A percentile compares a stretch with the other conserved stretches of the same genome.
Conservation (phyloP, 1,140 invertebrate genomes). For the Anadara kagoshimensis region DNA sequence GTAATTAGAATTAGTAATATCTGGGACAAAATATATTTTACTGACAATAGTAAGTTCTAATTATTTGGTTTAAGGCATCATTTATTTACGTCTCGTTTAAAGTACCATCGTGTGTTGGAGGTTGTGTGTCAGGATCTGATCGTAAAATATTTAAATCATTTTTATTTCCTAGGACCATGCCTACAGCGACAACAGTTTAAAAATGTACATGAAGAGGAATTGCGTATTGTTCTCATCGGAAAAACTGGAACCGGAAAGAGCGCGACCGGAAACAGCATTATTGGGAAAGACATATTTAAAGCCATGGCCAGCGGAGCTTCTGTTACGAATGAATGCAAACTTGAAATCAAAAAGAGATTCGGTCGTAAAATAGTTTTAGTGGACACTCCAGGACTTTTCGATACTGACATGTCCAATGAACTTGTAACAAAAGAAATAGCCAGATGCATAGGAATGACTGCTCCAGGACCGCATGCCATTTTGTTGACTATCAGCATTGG, state of each 20-base stretch:
- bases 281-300: conserved; percentile 10
- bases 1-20: too few relatives aligned
- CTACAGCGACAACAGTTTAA: too few relatives aligned
- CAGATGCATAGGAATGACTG: conserved; percentile 32
- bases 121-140: too few relatives aligned
- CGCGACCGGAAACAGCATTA: conserved; percentile 19
- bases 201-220: neutral
- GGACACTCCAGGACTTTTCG: conserved; percentile 37
- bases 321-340: conserved; percentile 22
- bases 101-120: too few relatives aligned
- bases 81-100: too few relatives aligned
- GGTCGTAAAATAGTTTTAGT: conserved; percentile 6
- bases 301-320: conserved; percentile 4
- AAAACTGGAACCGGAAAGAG: conserved; percentile 34
- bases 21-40: too few relatives aligned
- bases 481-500: conserved; percentile 27
- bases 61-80: too few relatives aligned
- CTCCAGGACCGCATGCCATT: conserved; percentile 43
- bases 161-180: too few relatives aligned
- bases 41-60: too few relatives aligned
- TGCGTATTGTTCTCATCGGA: conserved; percentile 28
- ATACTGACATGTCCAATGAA: conserved; percentile 20
- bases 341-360: neutral
- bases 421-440: conserved; percentile 27
- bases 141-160: too few relatives aligned